Base-by-base conservation (phyloP, 2,888 invertebrate genomes). In the Sinotaia quadrata region DNA sequence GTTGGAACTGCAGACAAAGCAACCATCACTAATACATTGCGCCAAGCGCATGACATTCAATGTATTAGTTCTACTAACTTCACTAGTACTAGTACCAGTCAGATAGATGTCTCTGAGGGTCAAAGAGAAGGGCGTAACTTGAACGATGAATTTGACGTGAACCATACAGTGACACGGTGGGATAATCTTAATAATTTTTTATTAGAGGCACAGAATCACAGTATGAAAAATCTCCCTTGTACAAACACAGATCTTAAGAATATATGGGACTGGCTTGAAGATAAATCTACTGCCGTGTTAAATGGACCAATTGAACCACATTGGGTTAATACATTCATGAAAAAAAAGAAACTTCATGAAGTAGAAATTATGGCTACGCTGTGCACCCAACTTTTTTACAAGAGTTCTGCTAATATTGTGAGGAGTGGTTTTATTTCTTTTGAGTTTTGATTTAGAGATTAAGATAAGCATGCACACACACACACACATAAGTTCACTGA, bases 311-410 rank as follows among this genome's bases (percentile, higher is more conserved):
- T 66, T 10, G 51, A 41, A 33, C 63, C 62, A 44, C 54, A 66
- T 7, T 75, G 77, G 70, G 68, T 81, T 41, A 58, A 69, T 5
- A 71, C 81, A 29, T 80, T 77, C 67, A 87, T 87, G 87, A 78
- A 76, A 41, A 68, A 77, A 37, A 87, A 87, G 77, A 87, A 87
- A 71, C 68, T 71, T 5, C 86, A 87, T 74, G 87, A 87, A 71
- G 81, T 87, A 4, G 79, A 81, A 27, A 62, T 79, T 2, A 85
- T 87, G 85, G 77, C 83, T 8, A 73, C 69, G 8, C 60, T 81
- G 2, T 84, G 85, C 73, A 68, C 79, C 4, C n/a, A 33, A n/a
- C 58, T 86, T 33, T 74, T 77, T 5, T 56, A 67, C 31, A 33
- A 57, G 7, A 49, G 58, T 18, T 47, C 65, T 2, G 67, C 76